A percentile compares a stretch with the other conserved stretches of the same genome.
These are phyloP conservation scores for Netelia virgata DNA, from an alignment of 2,888 invertebrate species.

Conservation along the genomic window DNA sequence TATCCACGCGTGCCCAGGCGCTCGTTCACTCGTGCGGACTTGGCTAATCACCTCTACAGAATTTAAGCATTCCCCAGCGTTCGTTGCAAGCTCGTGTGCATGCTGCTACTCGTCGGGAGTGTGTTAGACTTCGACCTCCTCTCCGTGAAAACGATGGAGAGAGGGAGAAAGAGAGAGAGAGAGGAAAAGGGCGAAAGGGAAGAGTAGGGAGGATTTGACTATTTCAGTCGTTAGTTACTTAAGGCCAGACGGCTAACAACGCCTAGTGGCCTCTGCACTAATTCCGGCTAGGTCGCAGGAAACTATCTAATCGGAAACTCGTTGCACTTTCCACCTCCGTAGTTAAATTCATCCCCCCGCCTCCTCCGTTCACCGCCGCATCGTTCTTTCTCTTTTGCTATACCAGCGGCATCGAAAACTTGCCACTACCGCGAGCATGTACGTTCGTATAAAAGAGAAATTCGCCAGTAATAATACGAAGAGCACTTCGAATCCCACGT, in stretches of 20 bases:
- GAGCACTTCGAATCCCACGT: neutral
- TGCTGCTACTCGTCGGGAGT: neutral
- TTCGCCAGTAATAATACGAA: slow-evolving; percentile 7
- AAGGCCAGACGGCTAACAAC: slow-evolving; percentile 67
- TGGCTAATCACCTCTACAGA: slow-evolving; percentile 64
- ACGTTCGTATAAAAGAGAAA: slow-evolving; percentile 32
- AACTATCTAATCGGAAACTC: slow-evolving; percentile 65
- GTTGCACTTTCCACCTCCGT: slow-evolving; percentile 58
- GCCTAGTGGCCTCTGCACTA: slow-evolving; percentile 43
- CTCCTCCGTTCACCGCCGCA: neutral
- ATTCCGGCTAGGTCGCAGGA: slow-evolving; percentile 60
- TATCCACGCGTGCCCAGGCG: slow-evolving; percentile 53
- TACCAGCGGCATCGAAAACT: slow-evolving; percentile 40
- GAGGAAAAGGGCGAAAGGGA: neutral
- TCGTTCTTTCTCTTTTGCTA: slow-evolving; percentile 4
- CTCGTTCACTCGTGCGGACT: slow-evolving; percentile 44
- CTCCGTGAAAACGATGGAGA: neutral
- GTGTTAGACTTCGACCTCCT: slow-evolving; percentile 13
- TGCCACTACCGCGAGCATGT: slow-evolving; percentile 37
- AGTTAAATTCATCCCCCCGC: slow-evolving; percentile 43
- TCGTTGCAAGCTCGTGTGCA: slow-evolving; percentile 19
- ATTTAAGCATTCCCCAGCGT: slow-evolving; percentile 58
- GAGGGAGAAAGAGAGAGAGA: neutral
- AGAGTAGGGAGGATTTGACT: slow-evolving; percentile 58
- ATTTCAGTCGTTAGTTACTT: slow-evolving; percentile 71